Percentiles rank a stretch among this genome's conserved stretches.
These are phyloP conservation scores for Drosophila glabriapex DNA, from an alignment of 2,888 invertebrate genomes.

Conservation along the genomic window DNA sequence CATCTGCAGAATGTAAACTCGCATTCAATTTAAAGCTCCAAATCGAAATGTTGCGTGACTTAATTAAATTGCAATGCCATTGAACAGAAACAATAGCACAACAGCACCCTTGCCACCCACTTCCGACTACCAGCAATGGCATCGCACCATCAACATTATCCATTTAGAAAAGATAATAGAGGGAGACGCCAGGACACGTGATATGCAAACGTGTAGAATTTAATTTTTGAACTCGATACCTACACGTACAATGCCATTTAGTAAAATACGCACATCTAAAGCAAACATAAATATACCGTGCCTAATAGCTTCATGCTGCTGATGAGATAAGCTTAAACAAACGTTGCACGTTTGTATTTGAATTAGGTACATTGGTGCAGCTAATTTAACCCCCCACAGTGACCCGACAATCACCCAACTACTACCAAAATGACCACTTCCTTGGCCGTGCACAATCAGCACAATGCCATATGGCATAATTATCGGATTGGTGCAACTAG, in stretches of 20 bases:
- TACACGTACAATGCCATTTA: constrained; percentile 5
- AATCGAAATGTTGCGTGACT: constrained; percentile 78
- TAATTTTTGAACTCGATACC: constrained; percentile 63
- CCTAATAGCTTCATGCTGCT: constrained; percentile 63
- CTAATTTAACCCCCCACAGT: constrained; percentile 42
- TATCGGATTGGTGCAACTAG: constrained; percentile 62
- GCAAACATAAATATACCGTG: constrained; percentile 32
- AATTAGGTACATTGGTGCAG: constrained; percentile 49
- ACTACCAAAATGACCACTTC: background rate
- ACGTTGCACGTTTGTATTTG: constrained; percentile 43
- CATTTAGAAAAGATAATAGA: constrained; percentile 49
- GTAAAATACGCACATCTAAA: background rate
- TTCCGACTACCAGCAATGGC: background rate
- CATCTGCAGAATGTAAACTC: constrained; percentile 20
- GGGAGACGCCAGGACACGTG: constrained; percentile 55
- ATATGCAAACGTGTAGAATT: constrained; percentile 74
- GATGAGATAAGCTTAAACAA: constrained; percentile 56
- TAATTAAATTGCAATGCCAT: constrained; percentile 76
- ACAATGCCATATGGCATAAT: constrained; percentile 66
- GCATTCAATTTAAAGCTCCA: constrained; percentile 67
- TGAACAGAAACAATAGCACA: constrained; percentile 20
- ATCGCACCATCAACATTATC: constrained; percentile 28
- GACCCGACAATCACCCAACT: background rate
- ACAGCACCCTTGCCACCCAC: background rate
- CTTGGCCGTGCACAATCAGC: constrained; percentile 44